Conservation (phyloP, 2,797 vertebrate genomes). For the Liparis tanakae region DNA sequence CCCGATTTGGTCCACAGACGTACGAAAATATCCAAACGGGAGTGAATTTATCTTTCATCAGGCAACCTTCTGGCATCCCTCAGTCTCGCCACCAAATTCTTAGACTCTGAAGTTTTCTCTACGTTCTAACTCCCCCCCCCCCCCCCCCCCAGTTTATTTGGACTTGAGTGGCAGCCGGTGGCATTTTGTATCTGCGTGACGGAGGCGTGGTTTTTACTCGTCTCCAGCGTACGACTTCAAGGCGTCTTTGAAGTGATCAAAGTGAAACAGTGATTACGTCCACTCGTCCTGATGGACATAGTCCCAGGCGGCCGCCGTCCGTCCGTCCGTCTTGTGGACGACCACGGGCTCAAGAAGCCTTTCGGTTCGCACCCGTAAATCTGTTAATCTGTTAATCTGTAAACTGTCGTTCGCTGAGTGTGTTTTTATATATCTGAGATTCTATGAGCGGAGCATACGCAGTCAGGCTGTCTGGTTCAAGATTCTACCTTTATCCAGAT, state of each 20-base stretch:
- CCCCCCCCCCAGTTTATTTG: slow-evolving; percentile 1
- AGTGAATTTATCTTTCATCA: no score
- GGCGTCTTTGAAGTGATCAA: slow-evolving; percentile 66
- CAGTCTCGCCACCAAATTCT: no score
- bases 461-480: no score
- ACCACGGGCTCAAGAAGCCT: background rate
- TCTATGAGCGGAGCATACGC: no score
- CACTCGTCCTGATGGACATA: slow-evolving; percentile 37
- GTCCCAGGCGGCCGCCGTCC: slow-evolving; percentile 39
- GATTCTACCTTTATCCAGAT: no score
- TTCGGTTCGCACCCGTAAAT: no score
- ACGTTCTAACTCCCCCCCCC: background rate
- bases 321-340: background rate
- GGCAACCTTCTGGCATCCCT: no score
- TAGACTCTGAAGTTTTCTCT: background rate
- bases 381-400: no score
- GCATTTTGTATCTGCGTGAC: slow-evolving; percentile 37
- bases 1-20: no score
- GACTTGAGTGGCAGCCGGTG: slow-evolving; percentile 47
- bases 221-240: slow-evolving; percentile 53
- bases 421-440: no score
- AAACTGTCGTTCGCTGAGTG: no score
- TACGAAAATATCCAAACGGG: no score
- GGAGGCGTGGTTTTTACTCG: slow-evolving; percentile 14
- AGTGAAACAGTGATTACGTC: slow-evolving; percentile 60